A percentile compares a stretch with the other conserved stretches of the same genome.
Evolutionary conservation across 2,888 invertebrate species (phyloP).

Genomic region (Tenthredo distinguenda): DNA sequence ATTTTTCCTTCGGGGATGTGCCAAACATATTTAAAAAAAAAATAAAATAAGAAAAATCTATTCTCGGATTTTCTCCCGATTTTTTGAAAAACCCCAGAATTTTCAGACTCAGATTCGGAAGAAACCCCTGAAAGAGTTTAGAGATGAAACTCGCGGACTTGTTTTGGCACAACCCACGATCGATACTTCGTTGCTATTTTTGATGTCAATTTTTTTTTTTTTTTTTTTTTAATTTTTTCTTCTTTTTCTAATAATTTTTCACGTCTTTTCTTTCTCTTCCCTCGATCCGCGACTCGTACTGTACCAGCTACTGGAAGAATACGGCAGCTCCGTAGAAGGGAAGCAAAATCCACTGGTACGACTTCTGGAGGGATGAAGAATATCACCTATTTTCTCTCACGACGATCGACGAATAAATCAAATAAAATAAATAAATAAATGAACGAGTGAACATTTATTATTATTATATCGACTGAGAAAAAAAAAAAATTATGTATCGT

Average conservation of each 20-base stretch:
- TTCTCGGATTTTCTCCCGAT: no score
- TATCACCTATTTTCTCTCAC: no score
- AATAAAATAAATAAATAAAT: background rate
- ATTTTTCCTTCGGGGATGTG: no score
- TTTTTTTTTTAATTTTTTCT: conserved; percentile 52
- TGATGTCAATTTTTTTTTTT: conserved; percentile 16
- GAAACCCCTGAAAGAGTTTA: no score
- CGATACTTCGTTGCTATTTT: no score
- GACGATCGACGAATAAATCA: no score
- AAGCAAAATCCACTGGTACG: conserved; percentile 80
- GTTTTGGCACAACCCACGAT: no score
- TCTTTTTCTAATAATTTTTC: conserved; percentile 37
- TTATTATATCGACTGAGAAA: background rate
- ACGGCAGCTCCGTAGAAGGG: conserved; percentile 80
- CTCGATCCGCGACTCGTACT: background rate
- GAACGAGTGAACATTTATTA: background rate
- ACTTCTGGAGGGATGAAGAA: conserved; percentile 61
- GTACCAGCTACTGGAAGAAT: conserved; percentile 81
- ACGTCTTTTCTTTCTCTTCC: conserved; percentile 61
- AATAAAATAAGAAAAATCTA: no score
- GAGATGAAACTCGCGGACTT: no score
- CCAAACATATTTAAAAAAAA: no score
- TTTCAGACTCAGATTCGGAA: no score
- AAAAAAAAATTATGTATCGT: background rate
- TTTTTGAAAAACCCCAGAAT: no score